Base-by-base conservation (phyloP, 1,140 invertebrate species). In the Dendroctonus valens region DNA sequence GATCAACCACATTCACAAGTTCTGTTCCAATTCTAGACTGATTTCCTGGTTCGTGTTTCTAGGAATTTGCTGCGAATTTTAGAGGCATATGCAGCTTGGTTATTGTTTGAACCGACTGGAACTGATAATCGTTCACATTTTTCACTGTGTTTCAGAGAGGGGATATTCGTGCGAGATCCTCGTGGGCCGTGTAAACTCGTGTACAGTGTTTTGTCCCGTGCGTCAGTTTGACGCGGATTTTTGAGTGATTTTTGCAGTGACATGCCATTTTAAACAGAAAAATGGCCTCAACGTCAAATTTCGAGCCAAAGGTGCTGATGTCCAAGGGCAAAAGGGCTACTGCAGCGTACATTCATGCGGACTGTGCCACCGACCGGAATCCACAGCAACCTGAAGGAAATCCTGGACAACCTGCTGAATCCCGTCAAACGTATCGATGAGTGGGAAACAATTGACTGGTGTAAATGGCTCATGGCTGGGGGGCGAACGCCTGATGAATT, bases 401-500 rank as follows among this genome's bases (percentile, higher is more conserved):
- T 96, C 41, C 82, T 97, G 73, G 90, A 95, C 76, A 85, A 87
- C 69, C 75, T 97, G 8, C 83, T 97, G 37, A 91, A 92, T 81
- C 93, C 93, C 11, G 82, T 83, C 59, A 93, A 92, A 78, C 79
- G 86, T 26, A 93, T 97, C 62, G 89, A 93, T 77, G 91, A 96
- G 75, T 90, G 88, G 84, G 93, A 96, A 73, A 76, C 74, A n/a
- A 90, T 96, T 58, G 93, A 96, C 76, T 97, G 93, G 93, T 91
- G 91, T 77, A 89, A 91, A 72, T 96, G 93, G 92, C 83, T 98
- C 12, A 91, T 97, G 79, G 92, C 94, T 71, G 93, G 93, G 70
- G 94, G 94, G 12, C 84, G 86, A 72, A 94, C 91, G 37, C 93
- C 92, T 6, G 93, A 96, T 76, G 93, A 97, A 78, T 98, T 95